Percentiles rank a stretch among this genome's conserved stretches.
Conservation (phyloP, 2,113 vertebrate species). For the Perccottus glenii region DNA sequence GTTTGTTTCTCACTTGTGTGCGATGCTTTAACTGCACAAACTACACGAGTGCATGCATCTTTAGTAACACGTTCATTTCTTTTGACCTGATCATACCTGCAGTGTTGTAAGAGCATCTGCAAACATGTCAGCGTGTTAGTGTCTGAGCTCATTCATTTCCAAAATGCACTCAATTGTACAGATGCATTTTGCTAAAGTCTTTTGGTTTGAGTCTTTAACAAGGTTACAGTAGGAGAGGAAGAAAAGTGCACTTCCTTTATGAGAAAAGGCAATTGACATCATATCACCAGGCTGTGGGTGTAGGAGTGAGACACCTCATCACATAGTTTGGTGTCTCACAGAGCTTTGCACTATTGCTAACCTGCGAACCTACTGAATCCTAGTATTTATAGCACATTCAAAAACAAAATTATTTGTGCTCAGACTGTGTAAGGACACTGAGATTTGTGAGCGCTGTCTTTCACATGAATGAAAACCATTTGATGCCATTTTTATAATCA, state of each 20-base stretch:
- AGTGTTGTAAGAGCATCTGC: slow-evolving; percentile 8
- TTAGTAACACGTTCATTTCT: neutral
- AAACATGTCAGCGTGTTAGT: neutral
- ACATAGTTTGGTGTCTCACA: slow-evolving; percentile 53
- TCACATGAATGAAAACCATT: too few species aligned
- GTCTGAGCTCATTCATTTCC: neutral
- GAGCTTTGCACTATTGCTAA: slow-evolving; percentile 6
- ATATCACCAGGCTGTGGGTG: slow-evolving; percentile 46
- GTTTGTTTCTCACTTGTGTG: slow-evolving; percentile 3
- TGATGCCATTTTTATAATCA: slow-evolving; percentile 48
- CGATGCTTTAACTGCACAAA: neutral
- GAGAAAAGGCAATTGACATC: slow-evolving; percentile 35
- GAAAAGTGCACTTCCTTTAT: slow-evolving; percentile 31
- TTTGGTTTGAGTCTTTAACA: slow-evolving; percentile 27
- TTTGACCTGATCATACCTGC: neutral
- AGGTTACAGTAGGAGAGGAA: slow-evolving; percentile 31
- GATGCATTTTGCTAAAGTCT: neutral
- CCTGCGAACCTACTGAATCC: slow-evolving; percentile 24
- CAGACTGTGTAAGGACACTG: too few species aligned
- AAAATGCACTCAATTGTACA: slow-evolving; percentile 2
- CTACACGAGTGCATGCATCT: neutral
- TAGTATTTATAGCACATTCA: slow-evolving; percentile 53
- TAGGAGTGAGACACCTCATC: slow-evolving; percentile 52
- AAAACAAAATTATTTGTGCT: too few species aligned
- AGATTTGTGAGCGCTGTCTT: too few species aligned